These are phyloP conservation scores for Portevinia maculata DNA, from an alignment of 2,888 invertebrate genomes.

Conservation along the genomic window DNA sequence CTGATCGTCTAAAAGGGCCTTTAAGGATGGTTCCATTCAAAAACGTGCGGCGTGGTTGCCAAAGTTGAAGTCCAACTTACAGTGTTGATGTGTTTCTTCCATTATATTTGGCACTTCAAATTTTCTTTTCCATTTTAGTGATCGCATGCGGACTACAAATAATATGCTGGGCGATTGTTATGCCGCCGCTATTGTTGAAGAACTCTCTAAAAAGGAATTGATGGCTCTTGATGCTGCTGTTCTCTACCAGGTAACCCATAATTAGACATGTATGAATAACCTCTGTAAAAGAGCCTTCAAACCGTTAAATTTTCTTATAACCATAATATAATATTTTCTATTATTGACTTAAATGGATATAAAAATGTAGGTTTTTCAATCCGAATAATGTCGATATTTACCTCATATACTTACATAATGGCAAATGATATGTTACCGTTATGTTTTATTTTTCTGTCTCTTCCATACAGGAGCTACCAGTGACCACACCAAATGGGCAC, in stretches of 20 bases:
- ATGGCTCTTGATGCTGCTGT: slow-evolving; percentile 89
- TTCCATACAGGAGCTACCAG: slow-evolving; percentile 82
- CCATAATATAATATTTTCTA: background rate
- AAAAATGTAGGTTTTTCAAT: too few relatives aligned
- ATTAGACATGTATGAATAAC: background rate
- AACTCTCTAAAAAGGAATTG: slow-evolving; percentile 91
- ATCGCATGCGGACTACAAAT: slow-evolving; percentile 93
- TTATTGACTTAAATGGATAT: background rate
- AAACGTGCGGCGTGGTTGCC: too few relatives aligned
- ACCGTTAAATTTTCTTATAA: too few relatives aligned
- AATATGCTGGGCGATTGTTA: slow-evolving; percentile 95
- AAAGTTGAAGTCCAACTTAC: too few relatives aligned
- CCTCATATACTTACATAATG: background rate
- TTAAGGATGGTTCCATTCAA: too few relatives aligned
- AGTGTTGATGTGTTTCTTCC: too few relatives aligned
- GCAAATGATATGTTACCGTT: slow-evolving; percentile 62
- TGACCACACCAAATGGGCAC: slow-evolving; percentile 84
- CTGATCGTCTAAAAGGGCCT: too few relatives aligned
- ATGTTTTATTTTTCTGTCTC: slow-evolving; percentile 19
- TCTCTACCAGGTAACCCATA: slow-evolving; percentile 83
- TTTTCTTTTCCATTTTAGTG: slow-evolving; percentile 84
- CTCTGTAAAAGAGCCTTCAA: too few relatives aligned
- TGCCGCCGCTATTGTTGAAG: slow-evolving; percentile 92
- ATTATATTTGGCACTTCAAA: too few relatives aligned
- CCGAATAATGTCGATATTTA: background rate